phyloP scores from a whole-genome alignment of 1,140 invertebrate species.

The Monochamus saltuarius region DNA sequence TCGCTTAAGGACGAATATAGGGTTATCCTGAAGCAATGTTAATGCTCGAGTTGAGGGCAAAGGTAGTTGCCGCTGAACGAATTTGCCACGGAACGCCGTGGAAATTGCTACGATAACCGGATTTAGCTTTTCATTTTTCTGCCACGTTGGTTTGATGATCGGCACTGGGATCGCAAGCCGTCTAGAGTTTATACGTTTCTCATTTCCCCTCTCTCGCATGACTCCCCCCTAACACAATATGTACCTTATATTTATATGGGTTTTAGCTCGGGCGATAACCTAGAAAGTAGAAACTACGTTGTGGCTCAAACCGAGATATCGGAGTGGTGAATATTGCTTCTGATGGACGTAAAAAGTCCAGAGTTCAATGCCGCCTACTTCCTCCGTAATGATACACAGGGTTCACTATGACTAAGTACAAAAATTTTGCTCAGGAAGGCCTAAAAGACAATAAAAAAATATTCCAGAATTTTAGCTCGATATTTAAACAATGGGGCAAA shows the following conservation, averaged over 20 bases:
- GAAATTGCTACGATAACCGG: slow-evolving; percentile 55
- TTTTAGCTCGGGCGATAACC: too few relatives aligned
- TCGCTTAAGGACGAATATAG: neutral
- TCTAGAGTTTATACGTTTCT: slow-evolving; percentile 45
- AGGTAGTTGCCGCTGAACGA: slow-evolving; percentile 34
- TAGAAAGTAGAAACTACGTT: too few relatives aligned
- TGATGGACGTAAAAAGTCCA: too few relatives aligned
- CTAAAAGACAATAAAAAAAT: too few relatives aligned
- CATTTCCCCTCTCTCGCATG: slow-evolving; percentile 47
- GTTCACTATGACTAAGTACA: too few relatives aligned
- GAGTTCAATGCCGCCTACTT: too few relatives aligned
- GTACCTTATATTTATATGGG: neutral
- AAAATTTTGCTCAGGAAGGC: too few relatives aligned
- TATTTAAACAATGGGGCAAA: too few relatives aligned
- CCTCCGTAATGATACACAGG: too few relatives aligned
- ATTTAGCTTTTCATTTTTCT: slow-evolving; percentile 57
- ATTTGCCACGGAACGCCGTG: slow-evolving; percentile 41
- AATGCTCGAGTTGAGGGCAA: slow-evolving; percentile 35
- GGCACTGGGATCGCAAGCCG: slow-evolving; percentile 38
- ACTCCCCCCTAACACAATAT: slow-evolving; percentile 40
- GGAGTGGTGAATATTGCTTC: too few relatives aligned
- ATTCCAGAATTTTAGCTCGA: too few relatives aligned
- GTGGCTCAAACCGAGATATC: too few relatives aligned
- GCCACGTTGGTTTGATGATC: slow-evolving; percentile 52
- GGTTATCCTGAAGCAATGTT: slow-evolving; percentile 22